These are phyloP conservation scores for Aphodius granarius DNA, from an alignment of 2,888 invertebrate species.

Conservation along the genomic window DNA sequence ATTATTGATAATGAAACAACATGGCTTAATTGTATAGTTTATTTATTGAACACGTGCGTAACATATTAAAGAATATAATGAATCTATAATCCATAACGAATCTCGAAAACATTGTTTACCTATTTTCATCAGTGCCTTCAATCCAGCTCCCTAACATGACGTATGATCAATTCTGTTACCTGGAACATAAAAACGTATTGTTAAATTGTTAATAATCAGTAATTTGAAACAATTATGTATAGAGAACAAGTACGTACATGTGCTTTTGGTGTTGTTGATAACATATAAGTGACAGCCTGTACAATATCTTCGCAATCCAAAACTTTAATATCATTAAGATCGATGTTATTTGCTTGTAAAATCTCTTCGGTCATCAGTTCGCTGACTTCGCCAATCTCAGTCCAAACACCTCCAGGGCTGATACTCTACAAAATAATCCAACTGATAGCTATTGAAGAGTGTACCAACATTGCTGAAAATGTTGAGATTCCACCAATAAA, in stretches of 20 bases:
- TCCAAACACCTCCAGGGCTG: slow-evolving; percentile 65
- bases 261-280: slow-evolving; percentile 64
- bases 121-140: too few species aligned
- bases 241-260: slow-evolving; percentile 58
- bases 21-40: too few species aligned
- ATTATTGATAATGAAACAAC: too few species aligned
- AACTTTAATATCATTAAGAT: background rate
- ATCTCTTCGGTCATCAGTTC: background rate
- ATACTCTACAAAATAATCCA: slow-evolving; percentile 58
- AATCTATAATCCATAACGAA: too few species aligned
- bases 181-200: slow-evolving; percentile 14
- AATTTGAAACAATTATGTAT: too few species aligned
- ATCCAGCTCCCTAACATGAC: slow-evolving; percentile 22
- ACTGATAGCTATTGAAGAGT: too few species aligned
- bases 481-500: too few species aligned
- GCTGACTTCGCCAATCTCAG: slow-evolving; percentile 53
- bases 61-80: too few species aligned
- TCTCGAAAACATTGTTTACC: too few species aligned
- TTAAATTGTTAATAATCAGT: background rate
- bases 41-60: too few species aligned
- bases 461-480: background rate
- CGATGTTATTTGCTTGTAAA: background rate
- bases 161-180: slow-evolving; percentile 24
- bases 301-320: slow-evolving; percentile 58
- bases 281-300: slow-evolving; percentile 61